phyloP scores from a whole-genome alignment of 2,888 invertebrate genomes.

The Pammene aurita region DNA sequence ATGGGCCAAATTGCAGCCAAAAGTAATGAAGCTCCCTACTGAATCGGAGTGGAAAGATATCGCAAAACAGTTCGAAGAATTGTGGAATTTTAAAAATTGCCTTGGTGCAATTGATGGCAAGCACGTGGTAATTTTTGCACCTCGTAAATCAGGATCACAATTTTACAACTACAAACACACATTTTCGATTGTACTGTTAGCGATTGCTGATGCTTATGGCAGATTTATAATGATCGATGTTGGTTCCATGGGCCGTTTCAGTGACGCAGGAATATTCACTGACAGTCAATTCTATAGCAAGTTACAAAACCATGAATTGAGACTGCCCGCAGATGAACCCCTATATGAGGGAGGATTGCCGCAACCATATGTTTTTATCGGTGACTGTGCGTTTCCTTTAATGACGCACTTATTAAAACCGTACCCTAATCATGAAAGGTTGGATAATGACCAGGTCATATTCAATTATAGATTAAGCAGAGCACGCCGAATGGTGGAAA shows the following conservation, averaged over 20 bases:
- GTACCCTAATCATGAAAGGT: conserved; percentile 37
- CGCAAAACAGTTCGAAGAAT: conserved; percentile 24
- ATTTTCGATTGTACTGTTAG: conserved; percentile 43
- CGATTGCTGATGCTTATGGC: conserved; percentile 43
- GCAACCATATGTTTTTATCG: conserved; percentile 43
- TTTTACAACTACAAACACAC: conserved; percentile 33
- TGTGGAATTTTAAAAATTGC: conserved; percentile 34
- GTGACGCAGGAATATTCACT: conserved; percentile 43
- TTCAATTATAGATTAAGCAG: conserved; percentile 40
- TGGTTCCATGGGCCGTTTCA: conserved; percentile 43
- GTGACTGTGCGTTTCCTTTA: conserved; percentile 41
- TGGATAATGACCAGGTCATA: conserved; percentile 33
- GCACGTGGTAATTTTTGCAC: conserved; percentile 30
- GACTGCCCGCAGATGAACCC: conserved; percentile 34
- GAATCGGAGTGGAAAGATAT: conserved; percentile 19
- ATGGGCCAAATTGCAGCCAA: conserved; percentile 31
- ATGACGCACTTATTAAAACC: conserved; percentile 31
- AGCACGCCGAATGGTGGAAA: conserved; percentile 37
- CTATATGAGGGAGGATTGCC: conserved; percentile 34
- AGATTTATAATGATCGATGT: conserved; percentile 43
- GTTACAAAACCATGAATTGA: conserved; percentile 36
- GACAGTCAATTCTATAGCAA: conserved; percentile 34
- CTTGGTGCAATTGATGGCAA: conserved; percentile 34
- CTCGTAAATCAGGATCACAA: conserved; percentile 28
- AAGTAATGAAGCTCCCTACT: conserved; percentile 22